Evolutionary conservation across 2,888 invertebrate genomes (phyloP).

Genomic region (Bellardia bayeri): DNA sequence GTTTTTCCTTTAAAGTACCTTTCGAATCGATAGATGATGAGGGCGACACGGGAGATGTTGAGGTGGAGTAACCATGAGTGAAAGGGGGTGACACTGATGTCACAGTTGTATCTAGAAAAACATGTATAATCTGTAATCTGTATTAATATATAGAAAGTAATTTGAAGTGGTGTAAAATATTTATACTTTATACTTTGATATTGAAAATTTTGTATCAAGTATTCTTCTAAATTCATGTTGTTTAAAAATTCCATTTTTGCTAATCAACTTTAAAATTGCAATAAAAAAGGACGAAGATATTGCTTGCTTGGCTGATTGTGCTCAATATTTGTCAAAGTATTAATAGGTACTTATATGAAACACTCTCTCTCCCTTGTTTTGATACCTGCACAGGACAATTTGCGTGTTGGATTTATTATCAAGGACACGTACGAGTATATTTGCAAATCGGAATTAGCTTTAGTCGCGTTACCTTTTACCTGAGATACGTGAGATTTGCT

Average conservation of each 20-base stretch:
- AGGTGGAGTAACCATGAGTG: not conserved
- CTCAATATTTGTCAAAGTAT: no score
- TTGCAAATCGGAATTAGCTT: no score
- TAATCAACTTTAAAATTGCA: not conserved
- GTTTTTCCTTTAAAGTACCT: constrained; percentile 85
- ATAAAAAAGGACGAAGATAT: constrained; percentile 21
- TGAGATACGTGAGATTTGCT: no score
- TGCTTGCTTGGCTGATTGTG: constrained; percentile 32
- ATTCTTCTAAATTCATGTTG: constrained; percentile 43
- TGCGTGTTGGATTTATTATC: no score
- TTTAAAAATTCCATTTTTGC: constrained; percentile 48
- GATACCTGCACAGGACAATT: constrained; percentile 28
- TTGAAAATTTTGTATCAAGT: constrained; percentile 39
- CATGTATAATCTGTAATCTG: constrained; percentile 22
- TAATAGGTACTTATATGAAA: no score
- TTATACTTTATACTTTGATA: constrained; percentile 42
- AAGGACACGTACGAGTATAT: no score
- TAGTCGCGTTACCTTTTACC: no score
- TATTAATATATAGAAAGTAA: not conserved
- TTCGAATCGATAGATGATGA: constrained; percentile 49
- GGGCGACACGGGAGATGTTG: constrained; percentile 19
- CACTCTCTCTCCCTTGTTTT: no score
- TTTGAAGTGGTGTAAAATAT: not conserved
- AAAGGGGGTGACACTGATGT: not conserved
- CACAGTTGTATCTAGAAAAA: not conserved